A percentile compares a stretch with the other conserved stretches of the same genome.
phyloP scores from a whole-genome alignment of 1,140 invertebrate species.

The Drosophila prosaltans region DNA sequence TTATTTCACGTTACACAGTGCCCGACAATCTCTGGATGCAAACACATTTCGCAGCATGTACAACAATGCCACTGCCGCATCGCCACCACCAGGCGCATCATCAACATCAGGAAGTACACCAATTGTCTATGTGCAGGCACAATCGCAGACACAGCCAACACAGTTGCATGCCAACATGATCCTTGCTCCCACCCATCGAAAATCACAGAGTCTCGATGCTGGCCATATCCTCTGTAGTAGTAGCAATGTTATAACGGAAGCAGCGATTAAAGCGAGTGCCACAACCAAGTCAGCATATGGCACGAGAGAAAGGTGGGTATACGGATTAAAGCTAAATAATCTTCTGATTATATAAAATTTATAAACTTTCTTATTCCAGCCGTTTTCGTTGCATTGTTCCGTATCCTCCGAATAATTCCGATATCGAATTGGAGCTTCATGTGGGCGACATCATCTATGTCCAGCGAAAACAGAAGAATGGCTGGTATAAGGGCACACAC shows the following conservation, averaged over 20 bases:
- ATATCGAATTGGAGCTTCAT: conserved; percentile 94
- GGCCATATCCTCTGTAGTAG: conserved; percentile 80
- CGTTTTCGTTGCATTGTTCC: conserved; percentile 95
- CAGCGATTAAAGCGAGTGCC: conserved; percentile 76
- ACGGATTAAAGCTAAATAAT: background rate
- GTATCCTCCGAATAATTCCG: conserved; percentile 95
- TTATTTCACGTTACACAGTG: conserved; percentile 26
- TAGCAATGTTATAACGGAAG: conserved; percentile 59
- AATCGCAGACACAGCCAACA: conserved; percentile 45
- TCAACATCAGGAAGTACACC: conserved; percentile 6
- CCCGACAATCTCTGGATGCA: conserved; percentile 72
- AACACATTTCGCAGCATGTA: conserved; percentile 75
- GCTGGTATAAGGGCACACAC: conserved; percentile 97
- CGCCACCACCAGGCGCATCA: conserved; percentile 43
- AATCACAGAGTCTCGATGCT: conserved; percentile 91
- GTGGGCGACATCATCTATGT: conserved; percentile 96
- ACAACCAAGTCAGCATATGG: conserved; percentile 73
- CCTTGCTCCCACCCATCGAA: conserved; percentile 86
- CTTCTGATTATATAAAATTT: conserved; percentile 16
- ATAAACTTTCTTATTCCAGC: conserved; percentile 72
- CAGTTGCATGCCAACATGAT: conserved; percentile 72
- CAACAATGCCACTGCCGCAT: conserved; percentile 45
- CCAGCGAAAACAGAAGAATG: conserved; percentile 95
- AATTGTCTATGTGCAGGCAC: conserved; percentile 38
- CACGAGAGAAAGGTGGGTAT: conserved; percentile 67